These are phyloP conservation scores for Bombus breviceps DNA, from an alignment of 1,140 invertebrate genomes.

Conservation along the genomic window DNA sequence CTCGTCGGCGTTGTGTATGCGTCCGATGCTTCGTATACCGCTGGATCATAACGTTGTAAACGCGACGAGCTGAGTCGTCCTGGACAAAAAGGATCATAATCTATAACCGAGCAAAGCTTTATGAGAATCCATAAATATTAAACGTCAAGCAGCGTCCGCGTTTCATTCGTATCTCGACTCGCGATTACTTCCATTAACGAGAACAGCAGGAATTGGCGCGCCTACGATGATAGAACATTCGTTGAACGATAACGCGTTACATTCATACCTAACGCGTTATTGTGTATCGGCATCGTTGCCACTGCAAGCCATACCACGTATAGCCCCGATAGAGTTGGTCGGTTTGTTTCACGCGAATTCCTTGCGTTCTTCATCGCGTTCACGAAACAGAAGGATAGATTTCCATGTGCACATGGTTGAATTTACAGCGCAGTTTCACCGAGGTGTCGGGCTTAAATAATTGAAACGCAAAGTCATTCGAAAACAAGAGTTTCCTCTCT, in stretches of 20 bases:
- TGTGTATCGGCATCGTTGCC: not conserved
- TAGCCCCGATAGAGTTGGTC: not conserved
- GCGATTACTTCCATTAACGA: not conserved
- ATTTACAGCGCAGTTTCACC: not conserved
- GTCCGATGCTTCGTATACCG: not conserved
- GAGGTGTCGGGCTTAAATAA: not conserved
- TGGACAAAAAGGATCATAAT: not conserved
- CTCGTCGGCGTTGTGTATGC: not conserved
- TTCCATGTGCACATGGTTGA: not conserved
- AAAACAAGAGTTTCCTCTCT: constrained; percentile 2
- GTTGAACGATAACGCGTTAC: not conserved
- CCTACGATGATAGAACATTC: not conserved
- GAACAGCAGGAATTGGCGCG: not conserved
- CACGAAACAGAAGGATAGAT: too few species aligned
- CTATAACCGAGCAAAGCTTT: not conserved
- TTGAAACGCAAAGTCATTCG: not conserved
- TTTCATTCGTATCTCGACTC: not conserved
- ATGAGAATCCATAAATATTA: not conserved
- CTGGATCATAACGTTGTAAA: constrained; percentile 21
- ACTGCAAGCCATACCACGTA: not conserved
- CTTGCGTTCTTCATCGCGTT: not conserved
- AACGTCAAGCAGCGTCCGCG: not conserved
- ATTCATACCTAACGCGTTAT: not conserved
- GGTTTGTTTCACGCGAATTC: not conserved
- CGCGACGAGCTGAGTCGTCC: not conserved